Conservation (phyloP, 2,888 invertebrate genomes). For the Torymus texanus region DNA sequence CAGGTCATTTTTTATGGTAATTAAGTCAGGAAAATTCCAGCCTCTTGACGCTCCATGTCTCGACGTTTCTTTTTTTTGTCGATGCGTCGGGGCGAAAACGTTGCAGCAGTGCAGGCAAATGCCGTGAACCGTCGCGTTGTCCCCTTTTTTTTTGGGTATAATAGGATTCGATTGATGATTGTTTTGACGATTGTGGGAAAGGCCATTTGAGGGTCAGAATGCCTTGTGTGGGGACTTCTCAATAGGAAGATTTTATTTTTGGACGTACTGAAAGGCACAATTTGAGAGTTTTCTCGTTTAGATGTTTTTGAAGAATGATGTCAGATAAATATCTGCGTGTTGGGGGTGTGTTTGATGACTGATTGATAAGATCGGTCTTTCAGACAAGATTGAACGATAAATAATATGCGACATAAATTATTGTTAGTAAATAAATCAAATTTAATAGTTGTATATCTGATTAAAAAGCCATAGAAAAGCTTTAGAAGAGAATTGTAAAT, state of each 20-base stretch:
- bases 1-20: conserved; percentile 50
- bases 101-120: background rate
- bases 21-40: conserved; percentile 28
- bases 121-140: background rate
- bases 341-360: too few relatives aligned
- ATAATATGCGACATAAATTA: too few relatives aligned
- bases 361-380: too few relatives aligned
- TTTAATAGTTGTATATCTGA: too few relatives aligned
- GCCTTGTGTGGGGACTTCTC: background rate
- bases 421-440: too few relatives aligned
- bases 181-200: conserved; percentile 45
- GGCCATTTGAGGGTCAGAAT: background rate
- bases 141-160: background rate
- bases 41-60: background rate
- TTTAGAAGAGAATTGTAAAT: too few relatives aligned
- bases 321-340: too few relatives aligned
- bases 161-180: conserved; percentile 29
- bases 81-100: background rate
- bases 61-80: conserved; percentile 17
- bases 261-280: background rate
- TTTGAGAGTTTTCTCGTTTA: too few relatives aligned
- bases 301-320: too few relatives aligned
- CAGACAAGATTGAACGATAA: too few relatives aligned
- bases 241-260: background rate
- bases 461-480: too few relatives aligned